Percentiles rank a stretch among this genome's conserved stretches.
Evolutionary conservation across 2,888 invertebrate species (phyloP).

Genomic region (Harpalus rufipes): DNA sequence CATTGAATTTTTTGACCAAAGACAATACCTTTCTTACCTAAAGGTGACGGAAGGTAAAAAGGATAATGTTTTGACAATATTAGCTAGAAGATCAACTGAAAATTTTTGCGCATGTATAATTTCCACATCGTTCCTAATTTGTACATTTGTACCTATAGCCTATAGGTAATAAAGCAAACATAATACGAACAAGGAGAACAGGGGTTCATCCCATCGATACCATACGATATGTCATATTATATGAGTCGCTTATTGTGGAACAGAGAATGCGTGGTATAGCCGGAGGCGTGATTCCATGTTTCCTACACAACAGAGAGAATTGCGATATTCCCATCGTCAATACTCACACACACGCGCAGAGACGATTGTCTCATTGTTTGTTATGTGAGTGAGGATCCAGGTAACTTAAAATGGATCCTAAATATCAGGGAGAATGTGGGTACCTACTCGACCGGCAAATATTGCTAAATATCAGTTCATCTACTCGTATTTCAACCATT

Average conservation of each 20-base stretch:
- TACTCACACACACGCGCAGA: conserved; percentile 42
- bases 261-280: conserved; percentile 25
- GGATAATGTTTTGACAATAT: too few relatives aligned
- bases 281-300: conserved; percentile 44
- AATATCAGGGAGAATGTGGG: conserved; percentile 30
- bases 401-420: neutral
- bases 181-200: neutral
- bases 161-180: neutral
- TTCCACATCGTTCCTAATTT: neutral
- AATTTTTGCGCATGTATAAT: too few relatives aligned
- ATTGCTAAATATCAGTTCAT: conserved; percentile 2
- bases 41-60: too few relatives aligned
- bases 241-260: conserved; percentile 32
- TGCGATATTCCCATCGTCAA: conserved; percentile 35
- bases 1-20: too few relatives aligned
- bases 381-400: conserved; percentile 28
- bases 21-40: too few relatives aligned
- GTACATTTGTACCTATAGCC: neutral
- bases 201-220: neutral
- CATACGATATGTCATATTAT: conserved; percentile 31
- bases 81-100: too few relatives aligned
- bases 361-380: neutral
- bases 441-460: conserved; percentile 29
- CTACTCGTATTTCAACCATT: neutral
- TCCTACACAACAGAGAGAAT: conserved; percentile 47